These are phyloP conservation scores for Poeciliopsis turrubarensis DNA, from an alignment of 2,113 vertebrate species.

Conservation along the genomic window DNA sequence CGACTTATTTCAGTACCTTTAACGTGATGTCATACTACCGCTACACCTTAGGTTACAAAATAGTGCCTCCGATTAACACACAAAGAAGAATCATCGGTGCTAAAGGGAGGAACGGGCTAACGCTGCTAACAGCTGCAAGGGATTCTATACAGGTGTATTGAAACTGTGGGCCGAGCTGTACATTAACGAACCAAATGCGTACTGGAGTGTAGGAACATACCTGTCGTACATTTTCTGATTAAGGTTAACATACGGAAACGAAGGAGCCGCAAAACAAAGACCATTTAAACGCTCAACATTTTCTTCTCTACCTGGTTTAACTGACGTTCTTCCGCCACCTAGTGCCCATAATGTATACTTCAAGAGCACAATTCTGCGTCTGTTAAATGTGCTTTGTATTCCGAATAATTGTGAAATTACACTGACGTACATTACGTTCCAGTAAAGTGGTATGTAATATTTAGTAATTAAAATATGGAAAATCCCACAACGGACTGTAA, in stretches of 20 bases:
- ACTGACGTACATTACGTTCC: neutral
- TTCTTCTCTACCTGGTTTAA: neutral
- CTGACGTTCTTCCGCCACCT: constrained; percentile 35
- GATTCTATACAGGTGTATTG: neutral
- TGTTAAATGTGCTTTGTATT: neutral
- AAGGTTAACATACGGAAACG: constrained; percentile 46
- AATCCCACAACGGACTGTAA: neutral
- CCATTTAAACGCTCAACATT: constrained; percentile 58
- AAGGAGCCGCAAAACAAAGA: constrained; percentile 71
- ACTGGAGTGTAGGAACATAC: constrained; percentile 54
- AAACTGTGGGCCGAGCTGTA: neutral
- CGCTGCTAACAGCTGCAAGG: neutral
- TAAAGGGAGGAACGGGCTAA: neutral
- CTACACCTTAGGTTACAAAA: constrained; percentile 5
- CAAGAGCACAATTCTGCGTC: rapidly evolving
- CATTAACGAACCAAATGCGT: neutral
- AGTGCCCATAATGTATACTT: neutral
- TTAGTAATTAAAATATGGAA: neutral
- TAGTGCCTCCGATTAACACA: neutral
- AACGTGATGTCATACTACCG: constrained; percentile 55
- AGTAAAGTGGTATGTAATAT: neutral
- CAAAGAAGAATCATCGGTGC: neutral
- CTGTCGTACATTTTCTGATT: constrained; percentile 72
- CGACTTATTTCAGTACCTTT: constrained; percentile 62
- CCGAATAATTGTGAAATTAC: neutral